Evolutionary conservation across 2,888 invertebrate genomes (phyloP).

Genomic region (Chrysotoxum bicinctum): DNA sequence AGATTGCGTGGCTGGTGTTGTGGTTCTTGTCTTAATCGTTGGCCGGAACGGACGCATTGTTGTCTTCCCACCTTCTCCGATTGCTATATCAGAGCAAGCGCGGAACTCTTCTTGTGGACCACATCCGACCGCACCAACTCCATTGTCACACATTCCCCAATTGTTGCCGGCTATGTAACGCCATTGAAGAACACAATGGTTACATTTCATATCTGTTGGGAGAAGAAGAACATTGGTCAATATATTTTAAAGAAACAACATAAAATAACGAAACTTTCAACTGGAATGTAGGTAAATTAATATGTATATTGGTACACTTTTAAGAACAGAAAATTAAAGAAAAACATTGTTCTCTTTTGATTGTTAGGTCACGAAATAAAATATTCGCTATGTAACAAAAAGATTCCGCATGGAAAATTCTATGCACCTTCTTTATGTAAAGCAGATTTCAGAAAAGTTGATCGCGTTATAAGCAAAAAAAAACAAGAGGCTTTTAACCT

Average conservation of each 20-base stretch:
- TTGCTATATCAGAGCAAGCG: conserved; percentile 91
- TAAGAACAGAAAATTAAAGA: too few relatives aligned
- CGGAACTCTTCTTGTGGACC: conserved; percentile 95
- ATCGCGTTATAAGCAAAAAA: too few relatives aligned
- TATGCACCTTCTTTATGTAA: too few relatives aligned
- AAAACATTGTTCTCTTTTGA: too few relatives aligned
- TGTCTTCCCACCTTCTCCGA: conserved; percentile 83
- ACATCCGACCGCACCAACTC: conserved; percentile 91
- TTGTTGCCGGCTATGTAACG: conserved; percentile 93
- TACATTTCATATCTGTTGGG: conserved; percentile 85
- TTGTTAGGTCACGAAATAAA: too few relatives aligned
- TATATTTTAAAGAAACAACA: not conserved
- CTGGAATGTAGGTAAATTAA: too few relatives aligned
- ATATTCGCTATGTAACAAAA: too few relatives aligned
- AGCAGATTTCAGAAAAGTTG: too few relatives aligned
- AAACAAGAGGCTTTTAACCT: too few relatives aligned
- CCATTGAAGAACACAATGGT: conserved; percentile 94
- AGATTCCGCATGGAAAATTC: too few relatives aligned
- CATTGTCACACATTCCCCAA: conserved; percentile 90
- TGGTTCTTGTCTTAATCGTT: conserved; percentile 77
- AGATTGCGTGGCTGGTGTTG: conserved; percentile 70
- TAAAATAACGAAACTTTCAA: too few relatives aligned
- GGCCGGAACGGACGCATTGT: conserved; percentile 81
- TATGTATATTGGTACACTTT: too few relatives aligned
- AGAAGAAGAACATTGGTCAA: not conserved